Percentiles rank a stretch among this genome's conserved stretches.
phyloP scores from a whole-genome alignment of 2,113 vertebrate species.

The Pollimyrus isidori region DNA sequence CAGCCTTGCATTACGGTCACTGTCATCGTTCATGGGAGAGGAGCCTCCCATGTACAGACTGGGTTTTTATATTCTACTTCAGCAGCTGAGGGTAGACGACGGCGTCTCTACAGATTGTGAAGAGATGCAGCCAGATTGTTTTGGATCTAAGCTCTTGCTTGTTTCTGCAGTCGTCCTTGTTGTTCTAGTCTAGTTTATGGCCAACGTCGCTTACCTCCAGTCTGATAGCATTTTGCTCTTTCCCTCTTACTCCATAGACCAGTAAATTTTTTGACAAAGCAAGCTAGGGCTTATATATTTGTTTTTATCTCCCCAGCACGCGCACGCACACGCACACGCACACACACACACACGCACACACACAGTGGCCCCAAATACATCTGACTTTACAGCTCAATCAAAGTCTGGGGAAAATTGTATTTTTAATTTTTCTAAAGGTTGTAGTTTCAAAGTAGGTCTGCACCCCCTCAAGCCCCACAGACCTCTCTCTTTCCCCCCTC shows the following conservation, averaged over 20 bases:
- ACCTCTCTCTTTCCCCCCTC: too few relatives aligned
- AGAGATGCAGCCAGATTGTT: background rate
- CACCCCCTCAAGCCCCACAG: background rate
- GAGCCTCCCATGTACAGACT: background rate
- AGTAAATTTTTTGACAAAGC: background rate
- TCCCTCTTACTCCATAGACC: background rate
- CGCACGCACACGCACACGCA: too few relatives aligned
- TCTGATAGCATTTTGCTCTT: background rate
- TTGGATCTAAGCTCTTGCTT: background rate
- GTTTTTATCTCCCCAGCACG: background rate
- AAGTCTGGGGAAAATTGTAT: background rate
- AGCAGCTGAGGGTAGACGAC: background rate
- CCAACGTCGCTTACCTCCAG: background rate
- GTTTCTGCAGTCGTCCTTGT: background rate
- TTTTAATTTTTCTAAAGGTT: background rate
- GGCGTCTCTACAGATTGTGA: background rate
- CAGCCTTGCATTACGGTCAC: background rate
- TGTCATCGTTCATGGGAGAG: background rate
- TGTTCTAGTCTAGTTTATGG: background rate
- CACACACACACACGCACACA: background rate
- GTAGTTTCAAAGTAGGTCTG: background rate
- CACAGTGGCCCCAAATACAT: background rate
- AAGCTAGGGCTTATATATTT: background rate
- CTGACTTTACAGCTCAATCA: background rate
- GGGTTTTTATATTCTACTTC: background rate